A percentile compares a stretch with the other conserved stretches of the same genome.
Conservation (phyloP, 2,888 invertebrate species). For the Tipula helvola region DNA sequence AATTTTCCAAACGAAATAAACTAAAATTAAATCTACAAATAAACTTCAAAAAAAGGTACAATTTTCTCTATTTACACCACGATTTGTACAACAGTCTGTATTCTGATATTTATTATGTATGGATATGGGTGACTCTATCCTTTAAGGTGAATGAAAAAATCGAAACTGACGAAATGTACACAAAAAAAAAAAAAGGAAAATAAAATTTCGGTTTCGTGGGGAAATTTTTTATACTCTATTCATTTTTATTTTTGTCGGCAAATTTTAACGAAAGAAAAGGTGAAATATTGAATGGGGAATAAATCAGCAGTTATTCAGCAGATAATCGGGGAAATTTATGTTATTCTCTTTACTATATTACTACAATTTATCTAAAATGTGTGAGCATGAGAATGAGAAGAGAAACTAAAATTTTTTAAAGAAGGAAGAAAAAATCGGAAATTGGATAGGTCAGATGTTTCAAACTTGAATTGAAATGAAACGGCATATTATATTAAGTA, state of each 20-base stretch:
- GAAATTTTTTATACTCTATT: background rate
- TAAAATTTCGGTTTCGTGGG: background rate
- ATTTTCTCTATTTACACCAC: background rate
- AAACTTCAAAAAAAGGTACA: background rate
- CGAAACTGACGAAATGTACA: background rate
- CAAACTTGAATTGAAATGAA: too few relatives aligned
- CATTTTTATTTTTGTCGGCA: background rate
- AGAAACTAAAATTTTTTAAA: too few relatives aligned
- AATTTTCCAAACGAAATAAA: background rate
- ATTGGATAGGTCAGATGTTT: too few relatives aligned
- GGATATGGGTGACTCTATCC: background rate
- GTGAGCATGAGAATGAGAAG: too few relatives aligned
- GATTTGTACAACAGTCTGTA: too few relatives aligned
- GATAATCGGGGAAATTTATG: background rate
- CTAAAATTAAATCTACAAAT: background rate
- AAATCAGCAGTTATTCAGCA: background rate
- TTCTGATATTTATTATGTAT: background rate
- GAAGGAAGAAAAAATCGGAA: too few relatives aligned
- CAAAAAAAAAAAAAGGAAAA: background rate
- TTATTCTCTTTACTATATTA: too few relatives aligned
- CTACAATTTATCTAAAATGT: too few relatives aligned
- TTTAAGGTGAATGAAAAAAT: background rate
- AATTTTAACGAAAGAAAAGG: background rate
- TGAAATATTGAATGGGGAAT: background rate
- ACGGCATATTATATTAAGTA: too few relatives aligned